Conservation (phyloP, 2,888 invertebrate genomes). For the Trissolcus brochymenae region DNA sequence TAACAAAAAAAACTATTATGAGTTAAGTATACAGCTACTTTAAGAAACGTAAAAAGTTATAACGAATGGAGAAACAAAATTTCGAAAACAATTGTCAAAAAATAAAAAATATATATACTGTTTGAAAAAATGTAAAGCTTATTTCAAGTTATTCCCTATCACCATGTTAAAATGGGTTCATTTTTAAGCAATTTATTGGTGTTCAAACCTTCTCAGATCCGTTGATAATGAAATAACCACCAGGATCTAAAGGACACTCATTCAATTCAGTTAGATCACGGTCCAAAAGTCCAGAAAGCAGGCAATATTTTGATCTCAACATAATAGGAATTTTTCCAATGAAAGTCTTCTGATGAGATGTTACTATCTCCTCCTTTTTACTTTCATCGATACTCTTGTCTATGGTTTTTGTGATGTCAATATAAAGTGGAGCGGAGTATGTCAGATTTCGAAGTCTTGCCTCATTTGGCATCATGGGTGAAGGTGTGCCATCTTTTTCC, state of each 20-base stretch:
- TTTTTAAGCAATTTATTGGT: background rate
- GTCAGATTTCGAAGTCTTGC: conserved; percentile 97
- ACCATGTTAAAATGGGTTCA: no score
- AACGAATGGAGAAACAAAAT: no score
- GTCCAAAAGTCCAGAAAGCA: conserved; percentile 95
- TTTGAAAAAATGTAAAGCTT: background rate
- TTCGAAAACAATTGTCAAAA: background rate
- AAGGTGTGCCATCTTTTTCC: conserved; percentile 99
- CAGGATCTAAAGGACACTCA: conserved; percentile 99
- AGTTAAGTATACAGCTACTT: no score
- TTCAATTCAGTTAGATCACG: conserved; percentile 99
- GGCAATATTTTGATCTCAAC: conserved; percentile 97
- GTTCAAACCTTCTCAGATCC: conserved; percentile 92
- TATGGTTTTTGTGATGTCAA: conserved; percentile 97
- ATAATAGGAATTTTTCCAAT: conserved; percentile 97
- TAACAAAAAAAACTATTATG: no score
- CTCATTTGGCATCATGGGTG: conserved; percentile 99
- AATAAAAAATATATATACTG: background rate
- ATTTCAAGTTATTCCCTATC: background rate
- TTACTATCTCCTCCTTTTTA: conserved; percentile 69
- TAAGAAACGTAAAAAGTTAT: no score
- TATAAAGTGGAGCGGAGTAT: conserved; percentile 98
- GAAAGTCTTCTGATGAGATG: conserved; percentile 83
- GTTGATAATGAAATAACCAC: conserved; percentile 99
- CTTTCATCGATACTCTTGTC: background rate